Evolutionary conservation across 2,113 vertebrate genomes (phyloP).

Genomic region (Myrmecobius fasciatus): DNA sequence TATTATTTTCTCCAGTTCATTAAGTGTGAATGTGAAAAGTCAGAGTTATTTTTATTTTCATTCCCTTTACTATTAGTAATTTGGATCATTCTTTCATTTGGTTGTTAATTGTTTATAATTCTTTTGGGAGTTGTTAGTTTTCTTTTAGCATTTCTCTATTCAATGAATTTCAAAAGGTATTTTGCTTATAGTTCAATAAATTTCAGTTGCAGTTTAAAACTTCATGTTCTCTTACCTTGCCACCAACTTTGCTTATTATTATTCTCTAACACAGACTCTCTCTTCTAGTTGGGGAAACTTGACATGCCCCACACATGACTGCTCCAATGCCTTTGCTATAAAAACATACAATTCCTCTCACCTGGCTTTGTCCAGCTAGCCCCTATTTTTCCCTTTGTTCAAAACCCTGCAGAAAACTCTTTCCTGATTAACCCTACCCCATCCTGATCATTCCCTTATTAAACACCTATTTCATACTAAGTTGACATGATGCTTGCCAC

Average conservation of each 20-base stretch:
- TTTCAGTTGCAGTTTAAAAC: background rate
- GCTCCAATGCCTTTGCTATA: background rate
- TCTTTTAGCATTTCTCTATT: background rate
- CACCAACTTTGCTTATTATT: constrained; percentile 45
- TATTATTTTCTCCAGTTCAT: background rate
- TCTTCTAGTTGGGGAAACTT: constrained; percentile 58
- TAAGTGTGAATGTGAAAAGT: background rate
- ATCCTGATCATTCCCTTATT: background rate
- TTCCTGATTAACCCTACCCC: background rate
- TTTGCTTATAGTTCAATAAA: constrained; percentile 13
- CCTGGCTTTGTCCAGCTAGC: constrained; percentile 23
- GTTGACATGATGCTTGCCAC: background rate
- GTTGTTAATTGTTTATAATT: background rate
- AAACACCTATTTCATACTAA: background rate
- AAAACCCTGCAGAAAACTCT: constrained; percentile 8
- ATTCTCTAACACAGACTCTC: constrained; percentile 51
- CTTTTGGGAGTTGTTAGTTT: background rate
- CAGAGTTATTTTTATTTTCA: background rate
- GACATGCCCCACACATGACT: constrained; percentile 3
- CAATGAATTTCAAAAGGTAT: constrained; percentile 19
- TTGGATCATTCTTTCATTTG: background rate
- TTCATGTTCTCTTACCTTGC: constrained; percentile 36
- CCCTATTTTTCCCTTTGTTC: constrained; percentile 17
- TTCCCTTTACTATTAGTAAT: constrained; percentile 15
- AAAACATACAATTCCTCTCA: constrained; percentile 24